phyloP scores from a whole-genome alignment of 2,888 invertebrate species.

The Lasioglossum calceatum region DNA sequence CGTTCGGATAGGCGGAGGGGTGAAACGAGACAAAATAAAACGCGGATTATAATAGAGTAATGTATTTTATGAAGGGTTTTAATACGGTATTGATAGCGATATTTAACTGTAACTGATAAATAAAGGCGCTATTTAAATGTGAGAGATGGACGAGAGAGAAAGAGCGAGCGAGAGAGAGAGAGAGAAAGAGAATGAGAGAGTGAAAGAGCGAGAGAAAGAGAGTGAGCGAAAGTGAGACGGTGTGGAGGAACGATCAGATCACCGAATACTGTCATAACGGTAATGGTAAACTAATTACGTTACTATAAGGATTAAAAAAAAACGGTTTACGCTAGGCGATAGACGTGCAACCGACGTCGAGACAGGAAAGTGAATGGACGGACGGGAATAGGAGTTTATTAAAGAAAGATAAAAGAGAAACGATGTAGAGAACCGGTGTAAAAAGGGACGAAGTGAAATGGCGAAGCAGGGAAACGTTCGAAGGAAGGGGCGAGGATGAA shows the following conservation, averaged over 20 bases:
- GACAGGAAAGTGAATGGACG: conserved; percentile 44
- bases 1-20: conserved; percentile 9
- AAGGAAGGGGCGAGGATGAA: neutral
- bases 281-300: conserved; percentile 35
- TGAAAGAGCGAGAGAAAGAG: neutral
- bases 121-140: conserved; percentile 65
- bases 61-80: conserved; percentile 84
- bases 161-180: neutral
- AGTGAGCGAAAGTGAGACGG: neutral
- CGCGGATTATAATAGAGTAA: conserved; percentile 79
- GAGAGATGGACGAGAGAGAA: neutral
- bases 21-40: conserved; percentile 47
- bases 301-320: conserved; percentile 53
- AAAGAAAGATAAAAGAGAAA: neutral
- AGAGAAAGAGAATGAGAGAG: neutral
- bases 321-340: conserved; percentile 58
- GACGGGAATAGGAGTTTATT: conserved; percentile 38
- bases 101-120: conserved; percentile 73
- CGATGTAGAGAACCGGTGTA: neutral
- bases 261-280: conserved; percentile 23
- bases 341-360: conserved; percentile 50
- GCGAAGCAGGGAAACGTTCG: neutral
- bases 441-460: neutral
- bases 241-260: neutral
- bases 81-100: conserved; percentile 80